These are phyloP conservation scores for Luffia ferchaultella DNA, from an alignment of 2,888 invertebrate genomes.

Conservation along the genomic window DNA sequence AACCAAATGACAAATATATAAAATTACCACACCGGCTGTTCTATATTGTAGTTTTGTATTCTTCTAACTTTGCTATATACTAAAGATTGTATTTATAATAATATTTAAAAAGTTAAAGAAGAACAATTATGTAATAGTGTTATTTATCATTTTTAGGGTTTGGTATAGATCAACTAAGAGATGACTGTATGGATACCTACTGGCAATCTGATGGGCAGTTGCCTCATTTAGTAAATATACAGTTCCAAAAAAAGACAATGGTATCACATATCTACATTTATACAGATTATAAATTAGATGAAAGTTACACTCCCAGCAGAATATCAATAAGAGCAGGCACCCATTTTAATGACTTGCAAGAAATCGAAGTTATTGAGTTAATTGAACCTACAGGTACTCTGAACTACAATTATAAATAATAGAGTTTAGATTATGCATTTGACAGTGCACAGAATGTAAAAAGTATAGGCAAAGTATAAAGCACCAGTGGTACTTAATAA, in stretches of 20 bases:
- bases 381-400: constrained; percentile 90
- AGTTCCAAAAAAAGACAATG: constrained; percentile 94
- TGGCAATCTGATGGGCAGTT: constrained; percentile 99
- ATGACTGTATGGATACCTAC: constrained; percentile 96
- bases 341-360: constrained; percentile 96
- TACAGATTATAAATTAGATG: constrained; percentile 97
- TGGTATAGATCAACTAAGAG: constrained; percentile 95
- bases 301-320: constrained; percentile 97
- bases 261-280: constrained; percentile 96
- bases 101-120: background rate
- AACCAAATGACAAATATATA: no score
- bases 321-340: constrained; percentile 94
- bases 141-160: constrained; percentile 86
- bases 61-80: background rate
- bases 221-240: constrained; percentile 97
- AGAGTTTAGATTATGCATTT: no score
- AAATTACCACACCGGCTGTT: no score
- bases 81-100: background rate
- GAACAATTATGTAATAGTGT: no score
- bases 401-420: no score
- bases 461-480: no score
- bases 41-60: background rate
- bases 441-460: no score
- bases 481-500: no score
- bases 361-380: constrained; percentile 92